A percentile compares a stretch with the other conserved stretches of the same genome.
Evolutionary conservation across 2,113 vertebrate species (phyloP).

Genomic region (Shinisaurus crocodilurus): DNA sequence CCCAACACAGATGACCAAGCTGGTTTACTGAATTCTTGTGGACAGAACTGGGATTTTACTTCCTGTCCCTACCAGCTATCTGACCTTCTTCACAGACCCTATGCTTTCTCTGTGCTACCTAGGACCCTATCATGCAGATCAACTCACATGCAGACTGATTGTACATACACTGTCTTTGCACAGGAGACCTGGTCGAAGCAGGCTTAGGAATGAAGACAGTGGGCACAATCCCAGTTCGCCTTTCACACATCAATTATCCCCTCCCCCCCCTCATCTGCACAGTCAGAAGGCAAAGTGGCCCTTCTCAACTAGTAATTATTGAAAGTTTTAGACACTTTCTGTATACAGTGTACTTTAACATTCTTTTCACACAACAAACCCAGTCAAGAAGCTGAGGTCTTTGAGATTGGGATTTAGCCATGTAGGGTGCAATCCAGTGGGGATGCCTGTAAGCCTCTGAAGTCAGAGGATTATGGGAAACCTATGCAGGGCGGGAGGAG

Average conservation of each 20-base stretch:
- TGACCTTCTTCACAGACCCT: too few species aligned
- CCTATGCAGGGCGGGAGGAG: too few species aligned
- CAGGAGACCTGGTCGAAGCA: neutral
- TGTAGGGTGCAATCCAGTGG: too few species aligned
- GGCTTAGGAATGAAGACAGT: neutral
- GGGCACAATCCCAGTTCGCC: neutral
- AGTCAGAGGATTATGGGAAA: too few species aligned
- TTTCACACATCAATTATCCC: neutral
- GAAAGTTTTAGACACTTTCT: neutral
- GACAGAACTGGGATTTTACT: too few species aligned
- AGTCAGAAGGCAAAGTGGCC: neutral
- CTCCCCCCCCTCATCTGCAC: neutral
- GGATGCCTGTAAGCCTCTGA: too few species aligned
- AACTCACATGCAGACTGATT: neutral
- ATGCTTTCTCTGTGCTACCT: neutral
- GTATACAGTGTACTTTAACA: neutral
- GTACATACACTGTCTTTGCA: neutral
- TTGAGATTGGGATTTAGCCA: neutral
- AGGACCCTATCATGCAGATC: neutral
- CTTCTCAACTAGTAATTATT: neutral
- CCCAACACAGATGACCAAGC: too few species aligned
- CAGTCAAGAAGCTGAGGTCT: neutral
- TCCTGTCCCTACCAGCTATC: too few species aligned
- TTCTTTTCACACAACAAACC: neutral
- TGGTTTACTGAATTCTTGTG: too few species aligned